Percentiles rank a stretch among this genome's conserved stretches.
phyloP scores from a whole-genome alignment of 2,797 vertebrate species.

The Pseudomugil tenellus region DNA sequence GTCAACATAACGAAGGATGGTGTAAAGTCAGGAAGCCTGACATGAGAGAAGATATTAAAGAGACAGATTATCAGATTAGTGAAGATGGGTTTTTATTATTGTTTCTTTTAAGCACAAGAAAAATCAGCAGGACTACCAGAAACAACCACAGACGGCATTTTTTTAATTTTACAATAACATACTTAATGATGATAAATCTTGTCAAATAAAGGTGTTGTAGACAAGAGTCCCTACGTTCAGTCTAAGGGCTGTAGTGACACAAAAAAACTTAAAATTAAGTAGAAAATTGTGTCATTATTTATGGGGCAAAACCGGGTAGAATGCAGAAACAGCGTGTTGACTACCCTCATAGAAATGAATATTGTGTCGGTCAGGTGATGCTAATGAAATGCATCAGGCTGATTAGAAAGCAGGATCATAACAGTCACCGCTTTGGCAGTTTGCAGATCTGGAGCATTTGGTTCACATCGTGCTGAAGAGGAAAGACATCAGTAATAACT shows the following conservation, averaged over 20 bases:
- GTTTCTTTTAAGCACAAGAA: neutral
- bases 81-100: neutral
- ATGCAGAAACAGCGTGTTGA: neutral
- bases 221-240: neutral
- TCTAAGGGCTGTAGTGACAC: neutral
- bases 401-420: too few species aligned
- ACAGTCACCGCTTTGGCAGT: neutral
- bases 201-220: neutral
- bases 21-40: constrained; percentile 36
- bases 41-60: neutral
- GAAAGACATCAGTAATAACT: neutral
- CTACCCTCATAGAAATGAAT: neutral
- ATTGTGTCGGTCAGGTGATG: neutral
- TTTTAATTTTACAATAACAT: neutral
- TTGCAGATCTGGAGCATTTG: neutral
- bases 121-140: neutral
- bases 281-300: neutral
- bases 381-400: neutral
- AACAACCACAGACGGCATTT: neutral
- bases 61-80: neutral
- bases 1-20: constrained; percentile 42
- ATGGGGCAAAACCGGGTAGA: neutral
- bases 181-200: neutral
- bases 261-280: neutral
- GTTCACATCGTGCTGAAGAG: neutral